Base-by-base conservation (phyloP, 2,797 vertebrate genomes). In the Furcifer pardalis region DNA sequence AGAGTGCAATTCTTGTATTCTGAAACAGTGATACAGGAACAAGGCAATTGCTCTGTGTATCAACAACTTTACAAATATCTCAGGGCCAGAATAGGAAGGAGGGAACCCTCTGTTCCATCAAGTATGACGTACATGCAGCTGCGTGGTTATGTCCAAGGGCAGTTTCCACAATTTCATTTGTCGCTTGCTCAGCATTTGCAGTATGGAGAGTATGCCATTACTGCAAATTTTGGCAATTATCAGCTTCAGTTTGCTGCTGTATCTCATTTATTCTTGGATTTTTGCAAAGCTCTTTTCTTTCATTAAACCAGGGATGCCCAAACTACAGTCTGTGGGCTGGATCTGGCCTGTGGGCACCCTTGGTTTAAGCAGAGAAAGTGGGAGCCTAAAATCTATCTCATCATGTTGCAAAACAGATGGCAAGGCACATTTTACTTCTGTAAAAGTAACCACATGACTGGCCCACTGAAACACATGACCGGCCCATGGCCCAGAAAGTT, bases 231-330 rank as follows among this genome's bases (percentile, higher is more conserved):
- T 77, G 74, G 74, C 6, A 0, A 1, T 82, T 25, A 0, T 85
- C 78, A 77, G 37, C 30, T 27, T 89, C 80, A 13, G 65, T 78
- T 82, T 81, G 9, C 63, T 82, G 63, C 72, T 35, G 5, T 66
- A 65, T 19, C 35, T 15, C 35, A 56, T 27, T 52, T 80, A 81
- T 37, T 40, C 84, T 89, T 63, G 23, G 68, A 89, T 79, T 17
- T 42, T 69, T 42, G 56, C 10, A 25, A 85, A 76, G 19, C 32
- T 13, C 66, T 3, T 77, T 82, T 68, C 46, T 37, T 63, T 32
- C 71, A 9, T 30, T n/a, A n/a, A n/a, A n/a, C n/a, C n/a, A n/a
- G n/a, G n/a, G n/a, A n/a, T n/a, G n/a, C n/a, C n/a, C n/a, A n/a
- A n/a, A n/a, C n/a, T n/a, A n/a, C n/a, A n/a, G n/a, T n/a, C n/a